These are phyloP conservation scores for Liposcelis brunnea DNA, from an alignment of 2,888 invertebrate species.

Conservation along the genomic window DNA sequence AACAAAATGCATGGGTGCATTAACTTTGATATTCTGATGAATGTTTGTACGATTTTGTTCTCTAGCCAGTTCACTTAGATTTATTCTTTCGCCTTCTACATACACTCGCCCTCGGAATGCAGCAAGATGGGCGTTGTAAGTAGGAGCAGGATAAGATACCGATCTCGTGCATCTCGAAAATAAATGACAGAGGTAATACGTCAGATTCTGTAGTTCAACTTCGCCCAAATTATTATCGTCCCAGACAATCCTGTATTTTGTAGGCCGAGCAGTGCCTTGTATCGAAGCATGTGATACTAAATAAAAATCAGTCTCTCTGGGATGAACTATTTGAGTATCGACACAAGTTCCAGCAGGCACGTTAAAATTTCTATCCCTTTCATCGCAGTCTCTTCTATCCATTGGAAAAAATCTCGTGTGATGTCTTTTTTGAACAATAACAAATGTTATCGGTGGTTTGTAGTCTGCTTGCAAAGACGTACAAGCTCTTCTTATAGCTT, in stretches of 20 bases:
- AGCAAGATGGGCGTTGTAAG: conserved; percentile 76
- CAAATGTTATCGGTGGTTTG: conserved; percentile 68
- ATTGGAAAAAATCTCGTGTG: conserved; percentile 55
- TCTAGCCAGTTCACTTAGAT: conserved; percentile 12
- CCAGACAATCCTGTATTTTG: conserved; percentile 69
- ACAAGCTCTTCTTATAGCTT: conserved; percentile 56
- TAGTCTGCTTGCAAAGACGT: conserved; percentile 32
- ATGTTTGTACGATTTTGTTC: conserved; percentile 13
- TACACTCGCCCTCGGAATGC: conserved; percentile 47
- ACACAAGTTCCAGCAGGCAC: conserved; percentile 79
- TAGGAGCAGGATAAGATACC: conserved; percentile 75
- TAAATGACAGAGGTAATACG: conserved; percentile 70
- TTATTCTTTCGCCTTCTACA: conserved; percentile 21
- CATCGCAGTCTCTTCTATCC: conserved; percentile 27
- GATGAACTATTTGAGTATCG: conserved; percentile 70
- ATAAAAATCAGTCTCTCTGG: conserved; percentile 76
- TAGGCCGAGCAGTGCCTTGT: conserved; percentile 69
- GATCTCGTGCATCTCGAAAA: conserved; percentile 68
- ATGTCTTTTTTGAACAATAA: conserved; percentile 93
- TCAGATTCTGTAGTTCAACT: conserved; percentile 59
- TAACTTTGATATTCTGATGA: conserved; percentile 11
- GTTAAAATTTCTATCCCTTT: conserved; percentile 31
- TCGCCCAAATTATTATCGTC: conserved; percentile 55
- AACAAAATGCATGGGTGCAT: conserved; percentile 19
- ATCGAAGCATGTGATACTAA: conserved; percentile 45